Conservation (phyloP, 2,113 vertebrate genomes). For the Prionailurus viverrinus region DNA sequence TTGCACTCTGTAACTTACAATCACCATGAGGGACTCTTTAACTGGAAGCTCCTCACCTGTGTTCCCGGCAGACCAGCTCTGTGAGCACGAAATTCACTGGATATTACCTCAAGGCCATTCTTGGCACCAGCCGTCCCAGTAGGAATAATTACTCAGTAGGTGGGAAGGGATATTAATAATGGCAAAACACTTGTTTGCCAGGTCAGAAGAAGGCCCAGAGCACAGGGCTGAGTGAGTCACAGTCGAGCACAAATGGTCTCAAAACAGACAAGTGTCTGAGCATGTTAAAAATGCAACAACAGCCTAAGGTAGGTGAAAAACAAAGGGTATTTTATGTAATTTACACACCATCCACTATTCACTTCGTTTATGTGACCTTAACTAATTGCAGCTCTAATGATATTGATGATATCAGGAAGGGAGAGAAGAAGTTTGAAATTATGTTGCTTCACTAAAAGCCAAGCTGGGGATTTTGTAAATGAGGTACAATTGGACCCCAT, state of each 20-base stretch:
- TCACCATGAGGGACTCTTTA: neutral
- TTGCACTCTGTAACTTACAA: neutral
- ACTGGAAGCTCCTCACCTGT: slow-evolving; percentile 40
- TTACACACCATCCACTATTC: neutral
- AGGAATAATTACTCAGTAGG: slow-evolving; percentile 46
- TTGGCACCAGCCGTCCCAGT: neutral
- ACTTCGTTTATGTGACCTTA: slow-evolving; percentile 9
- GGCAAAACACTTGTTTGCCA: slow-evolving; percentile 13
- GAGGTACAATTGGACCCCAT: neutral
- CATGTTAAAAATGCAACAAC: neutral
- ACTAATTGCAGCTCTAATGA: neutral
- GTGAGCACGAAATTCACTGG: slow-evolving; percentile 12
- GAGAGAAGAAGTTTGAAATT: neutral
- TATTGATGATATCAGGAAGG: neutral
- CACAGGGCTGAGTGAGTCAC: neutral
- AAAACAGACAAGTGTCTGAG: neutral
- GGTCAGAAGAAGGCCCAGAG: neutral
- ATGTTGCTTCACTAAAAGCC: neutral
- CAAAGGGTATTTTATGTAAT: neutral
- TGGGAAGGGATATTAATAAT: slow-evolving; percentile 14
- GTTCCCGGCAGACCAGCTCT: slow-evolving; percentile 32
- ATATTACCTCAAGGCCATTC: slow-evolving; percentile 16
- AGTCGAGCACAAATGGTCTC: neutral
- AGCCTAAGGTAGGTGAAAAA: neutral
- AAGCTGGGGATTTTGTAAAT: neutral